Conservation (phyloP, 2,113 vertebrate species). For the Elaphurus davidianus region DNA sequence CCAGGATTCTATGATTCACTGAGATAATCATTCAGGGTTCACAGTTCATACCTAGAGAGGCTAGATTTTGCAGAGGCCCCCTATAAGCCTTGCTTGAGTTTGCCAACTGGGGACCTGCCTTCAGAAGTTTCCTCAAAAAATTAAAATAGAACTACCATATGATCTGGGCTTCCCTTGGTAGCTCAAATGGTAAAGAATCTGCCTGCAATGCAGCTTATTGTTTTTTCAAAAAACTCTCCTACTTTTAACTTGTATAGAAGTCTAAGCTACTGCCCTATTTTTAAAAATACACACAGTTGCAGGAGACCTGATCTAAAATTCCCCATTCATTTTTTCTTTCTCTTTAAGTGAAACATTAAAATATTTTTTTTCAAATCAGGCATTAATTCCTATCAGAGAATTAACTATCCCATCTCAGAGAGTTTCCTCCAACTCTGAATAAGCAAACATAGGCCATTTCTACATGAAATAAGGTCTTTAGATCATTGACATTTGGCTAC, state of each 20-base stretch:
- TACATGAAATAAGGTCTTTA: conserved; percentile 49
- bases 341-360: not conserved
- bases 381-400: not conserved
- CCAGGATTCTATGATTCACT: not conserved
- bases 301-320: not conserved
- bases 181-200: not conserved
- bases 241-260: not conserved
- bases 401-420: not conserved
- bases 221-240: not conserved
- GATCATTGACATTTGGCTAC: conserved; percentile 55
- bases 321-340: not conserved
- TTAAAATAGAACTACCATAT: not conserved
- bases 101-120: not conserved
- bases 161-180: not conserved
- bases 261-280: not conserved
- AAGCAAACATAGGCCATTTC: conserved; percentile 64
- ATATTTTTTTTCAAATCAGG: not conserved
- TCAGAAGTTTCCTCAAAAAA: not conserved
- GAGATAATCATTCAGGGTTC: not conserved
- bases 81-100: not conserved
- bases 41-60: not conserved
- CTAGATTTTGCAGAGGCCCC: not conserved
- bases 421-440: conserved; percentile 23
- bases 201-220: not conserved
- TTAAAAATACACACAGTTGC: not conserved